Evolutionary conservation across 2,797 vertebrate genomes (phyloP), one percentile per base, ranked within the genome.

Genomic region (Agapornis canus): DNA sequence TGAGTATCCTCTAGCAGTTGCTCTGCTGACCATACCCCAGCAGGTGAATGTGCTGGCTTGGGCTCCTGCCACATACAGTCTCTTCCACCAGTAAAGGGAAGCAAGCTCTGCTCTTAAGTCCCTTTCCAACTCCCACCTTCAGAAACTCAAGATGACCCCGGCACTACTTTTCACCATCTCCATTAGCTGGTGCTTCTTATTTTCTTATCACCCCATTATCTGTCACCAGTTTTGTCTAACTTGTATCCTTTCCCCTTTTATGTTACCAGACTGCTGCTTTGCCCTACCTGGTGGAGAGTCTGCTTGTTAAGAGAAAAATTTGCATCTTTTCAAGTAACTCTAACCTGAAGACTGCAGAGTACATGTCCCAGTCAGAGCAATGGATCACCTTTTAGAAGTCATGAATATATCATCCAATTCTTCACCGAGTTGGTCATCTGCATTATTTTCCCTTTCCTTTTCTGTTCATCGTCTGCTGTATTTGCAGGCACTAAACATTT

Each of bases 101-200:
- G 17, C 29, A 37, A 23, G 2, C 25, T 65, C 22, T 0, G 0
- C 13, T 2, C 51, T 23, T 13, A 31, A 22, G 27, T 29, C 17
- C 4, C 4, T 89, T 71, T 70, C 31, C 56, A 79, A 0, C 27
- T 80, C 37, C 51, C 11, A 20, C 31, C 42, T 49, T 40, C 35
- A 32, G 63, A 21, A 60, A 18, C 10, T n/a, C 11, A 9, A 16
- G 40, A 37, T 39, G 60, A 37, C 4, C n/a, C 31, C 43, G 32
- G 43, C 8, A n/a, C 18, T 61, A 2, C 19, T 70, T 70, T 84
- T 59, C 16, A 11, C 23, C 48, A 19, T 15, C 51, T 51, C 31
- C 25, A 26, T 32, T 73, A 68, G 16, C 77, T 31, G 22, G 2
- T 6, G 56, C 11, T 60, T 42, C 35, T 77, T 20, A 8, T 63